phyloP scores from a whole-genome alignment of 2,888 invertebrate species.

The Steromphala cineraria region DNA sequence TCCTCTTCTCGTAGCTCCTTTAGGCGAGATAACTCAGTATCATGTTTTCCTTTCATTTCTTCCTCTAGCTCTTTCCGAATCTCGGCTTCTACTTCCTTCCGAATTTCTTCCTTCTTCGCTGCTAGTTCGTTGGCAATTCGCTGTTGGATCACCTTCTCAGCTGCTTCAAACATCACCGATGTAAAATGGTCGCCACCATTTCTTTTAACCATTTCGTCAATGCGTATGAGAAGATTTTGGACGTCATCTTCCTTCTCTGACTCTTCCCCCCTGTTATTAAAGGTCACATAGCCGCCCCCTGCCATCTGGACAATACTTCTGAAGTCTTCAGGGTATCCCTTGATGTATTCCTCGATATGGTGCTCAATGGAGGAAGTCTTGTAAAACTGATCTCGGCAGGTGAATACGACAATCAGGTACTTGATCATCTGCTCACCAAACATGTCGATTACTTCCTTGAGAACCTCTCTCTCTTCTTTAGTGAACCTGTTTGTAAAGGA shows the following conservation, averaged over 20 bases:
- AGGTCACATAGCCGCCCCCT: conserved; percentile 24
- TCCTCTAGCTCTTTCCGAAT: neutral
- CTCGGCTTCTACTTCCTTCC: neutral
- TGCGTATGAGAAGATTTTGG: conserved; percentile 16
- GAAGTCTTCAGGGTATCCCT: neutral
- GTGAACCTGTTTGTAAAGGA: neutral
- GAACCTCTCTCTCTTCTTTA: neutral
- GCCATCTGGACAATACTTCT: neutral
- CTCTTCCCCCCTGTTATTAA: conserved; percentile 25
- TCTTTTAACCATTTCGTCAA: conserved; percentile 16
- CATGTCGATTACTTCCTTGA: neutral
- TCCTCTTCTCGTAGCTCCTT: no score
- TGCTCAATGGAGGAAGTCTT: neutral
- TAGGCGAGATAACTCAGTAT: no score
- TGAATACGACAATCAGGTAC: neutral
- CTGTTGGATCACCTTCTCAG: conserved; percentile 20
- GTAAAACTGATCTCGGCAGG: neutral
- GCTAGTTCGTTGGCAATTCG: neutral
- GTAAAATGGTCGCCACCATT: conserved; percentile 28
- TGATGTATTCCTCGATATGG: neutral
- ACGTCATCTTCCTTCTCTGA: conserved; percentile 24
- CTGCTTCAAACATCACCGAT: conserved; percentile 26
- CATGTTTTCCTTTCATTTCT: neutral
- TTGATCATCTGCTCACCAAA: neutral
- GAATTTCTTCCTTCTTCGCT: neutral